A percentile compares a stretch with the other conserved stretches of the same genome.
phyloP scores from a whole-genome alignment of 1,140 invertebrate genomes.

The Drosophila baimaii region DNA sequence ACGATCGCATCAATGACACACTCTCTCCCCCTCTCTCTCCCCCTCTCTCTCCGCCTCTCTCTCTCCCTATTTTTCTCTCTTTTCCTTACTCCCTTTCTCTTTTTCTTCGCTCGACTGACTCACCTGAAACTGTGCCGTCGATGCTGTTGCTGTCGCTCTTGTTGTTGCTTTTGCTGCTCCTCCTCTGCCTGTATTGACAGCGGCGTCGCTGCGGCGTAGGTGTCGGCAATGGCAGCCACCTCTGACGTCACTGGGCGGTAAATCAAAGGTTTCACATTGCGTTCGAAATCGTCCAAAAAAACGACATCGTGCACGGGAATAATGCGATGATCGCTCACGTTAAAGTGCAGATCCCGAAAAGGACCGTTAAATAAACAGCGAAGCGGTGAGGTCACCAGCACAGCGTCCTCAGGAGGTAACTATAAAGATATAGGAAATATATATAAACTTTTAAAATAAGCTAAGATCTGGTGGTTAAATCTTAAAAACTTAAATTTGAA shows the following conservation, averaged over 20 bases:
- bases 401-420: conserved; percentile 65
- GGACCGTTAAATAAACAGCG: conserved; percentile 76
- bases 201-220: neutral
- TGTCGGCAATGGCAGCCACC: conserved; percentile 18
- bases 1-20: conserved; percentile 15
- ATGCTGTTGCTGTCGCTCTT: conserved; percentile 6
- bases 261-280: conserved; percentile 71
- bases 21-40: neutral
- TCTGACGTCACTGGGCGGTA: conserved; percentile 70
- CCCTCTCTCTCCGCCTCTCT: neutral
- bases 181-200: conserved; percentile 15
- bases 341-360: conserved; percentile 75
- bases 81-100: neutral
- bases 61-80: neutral
- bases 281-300: conserved; percentile 77
- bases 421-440: conserved; percentile 23
- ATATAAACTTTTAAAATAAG: neutral
- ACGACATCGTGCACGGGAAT: conserved; percentile 79
- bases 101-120: conserved; percentile 38
- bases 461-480: neutral
- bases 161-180: conserved; percentile 13
- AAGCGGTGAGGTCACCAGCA: conserved; percentile 59
- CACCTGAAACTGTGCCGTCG: conserved; percentile 44
- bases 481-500: neutral
- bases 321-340: conserved; percentile 67